Conservation (phyloP, 2,888 invertebrate genomes). For the Microplitis manilae region DNA sequence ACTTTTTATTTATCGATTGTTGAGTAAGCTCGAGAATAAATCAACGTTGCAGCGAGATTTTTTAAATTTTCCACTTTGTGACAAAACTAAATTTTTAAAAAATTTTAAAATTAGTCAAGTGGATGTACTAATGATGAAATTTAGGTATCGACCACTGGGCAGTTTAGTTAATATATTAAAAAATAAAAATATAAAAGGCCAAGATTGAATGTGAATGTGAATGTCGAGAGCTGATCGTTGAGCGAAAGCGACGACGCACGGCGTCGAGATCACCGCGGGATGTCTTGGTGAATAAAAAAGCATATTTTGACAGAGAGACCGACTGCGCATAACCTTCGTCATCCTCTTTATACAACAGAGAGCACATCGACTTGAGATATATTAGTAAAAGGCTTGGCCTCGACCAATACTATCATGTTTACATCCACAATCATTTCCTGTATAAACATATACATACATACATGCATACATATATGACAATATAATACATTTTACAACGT, state of each 20-base stretch:
- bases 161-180: not conserved
- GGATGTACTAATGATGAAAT: too few relatives aligned
- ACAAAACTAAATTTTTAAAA: too few relatives aligned
- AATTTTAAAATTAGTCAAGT: too few relatives aligned
- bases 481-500: constrained; percentile 4
- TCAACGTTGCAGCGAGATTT: too few relatives aligned
- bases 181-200: constrained; percentile 21
- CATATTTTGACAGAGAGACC: constrained; percentile 63
- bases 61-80: too few relatives aligned
- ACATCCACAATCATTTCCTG: constrained; percentile 13
- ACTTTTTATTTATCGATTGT: too few relatives aligned
- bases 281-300: constrained; percentile 52
- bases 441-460: constrained; percentile 10
- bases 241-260: constrained; percentile 52
- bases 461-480: not conserved
- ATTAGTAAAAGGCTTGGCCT: constrained; percentile 42
- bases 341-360: constrained; percentile 42
- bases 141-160: too few relatives aligned
- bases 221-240: constrained; percentile 14
- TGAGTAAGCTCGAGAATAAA: too few relatives aligned
- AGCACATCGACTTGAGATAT: constrained; percentile 28
- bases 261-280: constrained; percentile 60
- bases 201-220: constrained; percentile 5
- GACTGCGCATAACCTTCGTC: constrained; percentile 59
- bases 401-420: constrained; percentile 33